Percentiles rank a stretch among this genome's conserved stretches.
Conservation (phyloP, 2,888 invertebrate genomes). For the Icerya purchasi region DNA sequence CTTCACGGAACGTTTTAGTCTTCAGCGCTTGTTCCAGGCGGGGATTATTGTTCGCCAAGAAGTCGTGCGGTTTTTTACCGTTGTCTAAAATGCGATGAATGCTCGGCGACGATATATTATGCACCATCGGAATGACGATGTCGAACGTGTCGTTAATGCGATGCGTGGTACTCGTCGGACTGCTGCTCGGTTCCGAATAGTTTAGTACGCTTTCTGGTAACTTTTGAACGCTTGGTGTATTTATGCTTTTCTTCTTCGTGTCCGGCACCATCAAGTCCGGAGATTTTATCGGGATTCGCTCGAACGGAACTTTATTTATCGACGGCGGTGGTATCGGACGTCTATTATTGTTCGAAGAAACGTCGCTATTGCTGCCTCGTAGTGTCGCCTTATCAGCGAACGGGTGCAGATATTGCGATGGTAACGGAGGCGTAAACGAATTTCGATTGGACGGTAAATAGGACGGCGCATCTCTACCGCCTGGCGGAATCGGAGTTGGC, state of each 20-base stretch:
- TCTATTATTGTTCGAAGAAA: conserved; percentile 38
- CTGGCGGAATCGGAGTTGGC: background rate
- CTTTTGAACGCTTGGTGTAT: conserved; percentile 46
- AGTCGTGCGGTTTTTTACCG: conserved; percentile 59
- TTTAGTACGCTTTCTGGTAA: conserved; percentile 19
- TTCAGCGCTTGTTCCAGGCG: conserved; percentile 23
- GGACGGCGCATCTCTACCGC: conserved; percentile 5
- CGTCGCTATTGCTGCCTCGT: conserved; percentile 43
- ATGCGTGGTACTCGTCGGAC: conserved; percentile 19
- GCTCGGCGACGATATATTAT: conserved; percentile 46
- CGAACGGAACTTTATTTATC: conserved; percentile 34
- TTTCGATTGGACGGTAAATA: conserved; percentile 39
- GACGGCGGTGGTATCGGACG: conserved; percentile 65
- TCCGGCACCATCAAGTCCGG: conserved; percentile 32
- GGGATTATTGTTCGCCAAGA: conserved; percentile 33
- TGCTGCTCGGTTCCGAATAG: conserved; percentile 20
- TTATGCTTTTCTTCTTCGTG: conserved; percentile 46
- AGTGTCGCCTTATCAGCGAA: conserved; percentile 76
- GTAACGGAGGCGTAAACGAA: conserved; percentile 62
- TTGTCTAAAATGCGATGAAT: conserved; percentile 68
- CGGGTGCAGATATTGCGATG: conserved; percentile 62
- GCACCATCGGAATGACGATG: conserved; percentile 35
- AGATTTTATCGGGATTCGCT: conserved; percentile 56
- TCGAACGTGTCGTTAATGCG: conserved; percentile 27
- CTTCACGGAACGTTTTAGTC: conserved; percentile 24